Evolutionary conservation across 2,113 vertebrate species (phyloP).

Genomic region (Sphaerodactylus townsendi): DNA sequence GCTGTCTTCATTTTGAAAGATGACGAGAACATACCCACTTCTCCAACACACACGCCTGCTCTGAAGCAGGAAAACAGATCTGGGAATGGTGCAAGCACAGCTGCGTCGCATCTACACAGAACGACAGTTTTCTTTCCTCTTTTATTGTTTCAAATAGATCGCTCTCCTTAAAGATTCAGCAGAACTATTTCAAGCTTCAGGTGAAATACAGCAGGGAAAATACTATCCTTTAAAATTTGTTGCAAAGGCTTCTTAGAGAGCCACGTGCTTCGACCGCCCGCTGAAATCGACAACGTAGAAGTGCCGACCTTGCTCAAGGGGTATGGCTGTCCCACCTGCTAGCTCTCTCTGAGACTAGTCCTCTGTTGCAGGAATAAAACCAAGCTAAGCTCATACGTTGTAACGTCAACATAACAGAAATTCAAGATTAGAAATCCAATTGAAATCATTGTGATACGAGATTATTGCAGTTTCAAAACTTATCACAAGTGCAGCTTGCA

Average conservation of each 20-base stretch:
- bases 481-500: constrained; percentile 34
- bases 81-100: neutral
- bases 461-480: neutral
- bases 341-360: neutral
- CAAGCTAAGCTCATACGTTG: neutral
- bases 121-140: neutral
- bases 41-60: neutral
- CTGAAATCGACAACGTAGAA: neutral
- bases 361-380: constrained; percentile 23
- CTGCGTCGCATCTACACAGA: neutral
- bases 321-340: neutral
- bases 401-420: neutral
- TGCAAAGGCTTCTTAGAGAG: neutral
- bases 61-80: neutral
- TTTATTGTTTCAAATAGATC: neutral
- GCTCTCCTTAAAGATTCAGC: neutral
- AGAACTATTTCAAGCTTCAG: neutral
- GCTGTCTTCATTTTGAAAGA: neutral
- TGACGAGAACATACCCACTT: neutral
- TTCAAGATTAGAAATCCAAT: neutral
- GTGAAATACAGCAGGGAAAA: neutral
- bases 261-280: neutral
- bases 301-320: neutral
- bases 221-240: neutral
- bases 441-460: neutral